Evolutionary conservation across 2,113 vertebrate species (phyloP).

Genomic region (Machaerirhynchus nigripectus): DNA sequence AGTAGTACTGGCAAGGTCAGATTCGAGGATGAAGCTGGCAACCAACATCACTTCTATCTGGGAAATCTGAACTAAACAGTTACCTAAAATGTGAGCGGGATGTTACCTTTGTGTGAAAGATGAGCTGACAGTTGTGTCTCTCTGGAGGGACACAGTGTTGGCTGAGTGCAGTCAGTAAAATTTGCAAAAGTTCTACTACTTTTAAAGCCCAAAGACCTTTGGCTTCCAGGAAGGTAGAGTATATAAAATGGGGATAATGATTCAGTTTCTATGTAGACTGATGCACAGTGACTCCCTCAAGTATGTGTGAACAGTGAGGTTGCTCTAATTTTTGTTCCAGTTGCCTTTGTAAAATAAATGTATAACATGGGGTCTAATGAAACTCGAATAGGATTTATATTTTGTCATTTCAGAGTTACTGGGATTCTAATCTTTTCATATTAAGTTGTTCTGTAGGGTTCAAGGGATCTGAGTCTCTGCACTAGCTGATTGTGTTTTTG

Average conservation of each 20-base stretch:
- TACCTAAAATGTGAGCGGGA: accelerated
- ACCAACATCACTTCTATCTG: not conserved
- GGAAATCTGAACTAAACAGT: not conserved
- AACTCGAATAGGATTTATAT: not conserved
- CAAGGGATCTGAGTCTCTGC: not conserved
- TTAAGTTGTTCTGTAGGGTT: not conserved
- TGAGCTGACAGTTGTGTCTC: not conserved
- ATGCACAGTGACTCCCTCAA: not conserved
- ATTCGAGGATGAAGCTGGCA: not conserved
- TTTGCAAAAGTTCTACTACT: not conserved
- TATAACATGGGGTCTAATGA: not conserved
- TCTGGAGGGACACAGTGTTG: not conserved
- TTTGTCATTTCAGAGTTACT: not conserved
- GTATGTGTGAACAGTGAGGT: not conserved
- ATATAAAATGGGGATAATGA: not conserved
- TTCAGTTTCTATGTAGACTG: not conserved
- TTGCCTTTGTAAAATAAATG: not conserved
- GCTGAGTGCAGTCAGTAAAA: not conserved
- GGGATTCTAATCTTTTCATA: not conserved
- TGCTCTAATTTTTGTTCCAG: not conserved
- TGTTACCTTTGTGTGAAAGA: not conserved
- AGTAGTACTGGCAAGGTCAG: not conserved
- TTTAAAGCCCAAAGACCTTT: not conserved
- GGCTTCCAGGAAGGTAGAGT: not conserved
- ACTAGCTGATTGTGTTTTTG: not conserved